phyloP scores from a whole-genome alignment of 2,113 vertebrate genomes.

The Microcebus ravelobensis region DNA sequence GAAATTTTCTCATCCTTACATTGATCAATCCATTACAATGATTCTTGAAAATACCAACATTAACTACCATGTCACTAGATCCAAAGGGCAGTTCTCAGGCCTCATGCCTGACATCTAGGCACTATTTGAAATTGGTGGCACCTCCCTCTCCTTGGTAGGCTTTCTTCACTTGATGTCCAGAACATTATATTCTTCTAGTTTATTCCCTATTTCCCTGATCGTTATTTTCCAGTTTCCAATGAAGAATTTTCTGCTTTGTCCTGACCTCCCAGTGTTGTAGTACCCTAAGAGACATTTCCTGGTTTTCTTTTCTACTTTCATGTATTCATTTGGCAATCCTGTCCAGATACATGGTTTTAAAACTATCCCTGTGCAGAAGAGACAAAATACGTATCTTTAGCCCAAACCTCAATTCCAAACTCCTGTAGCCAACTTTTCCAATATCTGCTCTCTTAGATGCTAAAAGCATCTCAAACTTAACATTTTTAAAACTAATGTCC shows the following conservation, averaged over 20 bases:
- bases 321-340: neutral
- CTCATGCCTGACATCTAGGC: neutral
- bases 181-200: accelerated
- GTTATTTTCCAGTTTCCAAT: neutral
- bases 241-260: too few relatives aligned
- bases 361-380: neutral
- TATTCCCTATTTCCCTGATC: neutral
- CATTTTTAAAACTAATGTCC: neutral
- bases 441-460: neutral
- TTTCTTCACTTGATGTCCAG: neutral
- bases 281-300: neutral
- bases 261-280: neutral
- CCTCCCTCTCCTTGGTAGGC: too few relatives aligned
- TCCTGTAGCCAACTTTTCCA: neutral
- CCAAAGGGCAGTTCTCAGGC: neutral
- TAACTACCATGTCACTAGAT: neutral
- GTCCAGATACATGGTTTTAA: neutral
- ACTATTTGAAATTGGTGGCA: neutral
- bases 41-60: neutral
- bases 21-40: neutral
- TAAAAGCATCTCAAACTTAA: neutral
- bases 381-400: neutral
- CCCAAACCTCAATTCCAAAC: neutral
- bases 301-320: neutral
- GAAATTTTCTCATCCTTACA: neutral